Conservation (phyloP, 2,797 vertebrate genomes). For the Myotis findleyi region DNA sequence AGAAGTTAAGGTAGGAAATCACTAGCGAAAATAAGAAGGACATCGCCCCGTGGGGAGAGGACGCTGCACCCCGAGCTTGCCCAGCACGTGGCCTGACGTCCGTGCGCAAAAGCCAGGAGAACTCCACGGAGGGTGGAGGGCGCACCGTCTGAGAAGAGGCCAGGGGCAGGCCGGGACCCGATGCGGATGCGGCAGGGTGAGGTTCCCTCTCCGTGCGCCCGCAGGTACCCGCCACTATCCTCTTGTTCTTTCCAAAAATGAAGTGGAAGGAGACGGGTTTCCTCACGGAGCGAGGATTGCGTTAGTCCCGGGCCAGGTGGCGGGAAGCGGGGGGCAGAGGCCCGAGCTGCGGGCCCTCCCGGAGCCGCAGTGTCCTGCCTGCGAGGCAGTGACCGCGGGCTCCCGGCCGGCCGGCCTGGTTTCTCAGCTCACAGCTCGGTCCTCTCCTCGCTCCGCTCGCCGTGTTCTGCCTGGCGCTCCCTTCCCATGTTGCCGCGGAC, state of each 20-base stretch:
- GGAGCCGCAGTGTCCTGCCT: not conserved
- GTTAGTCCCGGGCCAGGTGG: not conserved
- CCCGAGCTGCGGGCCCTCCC: not conserved
- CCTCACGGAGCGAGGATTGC: not conserved
- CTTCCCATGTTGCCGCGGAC: too few species aligned
- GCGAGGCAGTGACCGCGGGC: not conserved
- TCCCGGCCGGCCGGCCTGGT: rapidly evolving
- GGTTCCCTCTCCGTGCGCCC: too few species aligned
- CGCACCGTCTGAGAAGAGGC: not conserved
- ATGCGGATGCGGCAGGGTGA: rapidly evolving
- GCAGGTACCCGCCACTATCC: rapidly evolving
- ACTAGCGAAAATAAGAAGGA: not conserved
- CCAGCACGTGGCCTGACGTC: too few species aligned
- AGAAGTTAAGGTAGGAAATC: not conserved
- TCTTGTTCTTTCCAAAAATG: not conserved
- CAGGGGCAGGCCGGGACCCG: not conserved
- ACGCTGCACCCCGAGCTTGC: too few species aligned
- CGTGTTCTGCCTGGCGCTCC: not conserved
- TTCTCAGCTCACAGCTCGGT: rapidly evolving
- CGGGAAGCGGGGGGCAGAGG: not conserved
- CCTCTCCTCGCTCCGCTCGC: not conserved
- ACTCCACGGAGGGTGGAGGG: too few species aligned
- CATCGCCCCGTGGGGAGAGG: not conserved
- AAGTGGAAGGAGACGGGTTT: not conserved
- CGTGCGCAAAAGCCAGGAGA: too few species aligned